A percentile compares a stretch with the other conserved stretches of the same genome.
These are phyloP conservation scores for Limosa lapponica DNA, from an alignment of 2,797 vertebrate genomes.

Conservation along the genomic window DNA sequence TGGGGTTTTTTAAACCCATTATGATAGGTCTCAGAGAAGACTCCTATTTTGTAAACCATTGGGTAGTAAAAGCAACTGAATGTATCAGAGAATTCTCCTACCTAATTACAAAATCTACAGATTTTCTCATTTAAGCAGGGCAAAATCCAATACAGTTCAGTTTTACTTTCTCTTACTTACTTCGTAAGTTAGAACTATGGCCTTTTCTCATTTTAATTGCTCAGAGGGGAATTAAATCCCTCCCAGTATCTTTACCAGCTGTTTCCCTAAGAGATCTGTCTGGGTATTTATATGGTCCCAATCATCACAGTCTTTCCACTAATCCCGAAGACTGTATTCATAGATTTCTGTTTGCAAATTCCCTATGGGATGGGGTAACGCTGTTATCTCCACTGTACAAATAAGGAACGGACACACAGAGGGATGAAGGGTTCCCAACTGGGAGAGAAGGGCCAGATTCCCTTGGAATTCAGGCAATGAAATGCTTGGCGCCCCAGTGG, in stretches of 20 bases:
- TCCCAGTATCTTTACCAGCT: slow-evolving; percentile 17
- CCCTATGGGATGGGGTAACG: not conserved
- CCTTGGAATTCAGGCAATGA: not conserved
- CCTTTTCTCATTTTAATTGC: slow-evolving; percentile 48
- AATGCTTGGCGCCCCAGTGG: not conserved
- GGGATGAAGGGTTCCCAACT: not conserved
- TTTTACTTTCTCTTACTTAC: not conserved
- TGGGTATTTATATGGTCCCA: not conserved
- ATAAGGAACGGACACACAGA: not conserved
- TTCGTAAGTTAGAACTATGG: slow-evolving; percentile 2
- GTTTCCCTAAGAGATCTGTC: slow-evolving; percentile 16
- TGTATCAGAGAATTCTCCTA: not conserved
- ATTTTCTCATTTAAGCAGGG: slow-evolving; percentile 26
- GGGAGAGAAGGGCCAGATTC: not conserved
- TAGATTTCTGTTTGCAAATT: slow-evolving; percentile 13
- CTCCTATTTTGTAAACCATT: slow-evolving; percentile 25
- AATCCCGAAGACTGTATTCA: slow-evolving; percentile 22
- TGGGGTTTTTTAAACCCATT: not conserved
- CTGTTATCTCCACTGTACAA: not conserved
- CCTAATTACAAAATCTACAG: slow-evolving; percentile 6
- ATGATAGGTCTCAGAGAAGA: not conserved
- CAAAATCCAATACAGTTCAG: slow-evolving; percentile 16
- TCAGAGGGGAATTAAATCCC: slow-evolving; percentile 31
- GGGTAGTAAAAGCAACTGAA: slow-evolving; percentile 29
- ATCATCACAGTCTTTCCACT: not conserved